Evolutionary conservation across 2,888 invertebrate genomes (phyloP).

Genomic region (Choreutis nemorana): DNA sequence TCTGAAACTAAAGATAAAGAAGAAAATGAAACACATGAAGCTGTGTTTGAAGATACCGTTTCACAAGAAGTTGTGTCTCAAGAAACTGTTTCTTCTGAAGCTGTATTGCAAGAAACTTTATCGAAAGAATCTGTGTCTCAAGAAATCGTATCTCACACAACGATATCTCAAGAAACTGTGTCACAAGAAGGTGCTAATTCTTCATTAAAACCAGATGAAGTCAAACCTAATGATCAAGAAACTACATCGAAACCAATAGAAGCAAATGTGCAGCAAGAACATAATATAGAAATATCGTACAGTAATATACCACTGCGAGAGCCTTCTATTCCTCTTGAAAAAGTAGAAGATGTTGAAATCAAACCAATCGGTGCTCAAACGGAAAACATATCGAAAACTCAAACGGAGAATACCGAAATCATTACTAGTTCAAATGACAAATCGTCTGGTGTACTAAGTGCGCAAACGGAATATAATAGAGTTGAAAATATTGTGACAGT

Average conservation of each 20-base stretch:
- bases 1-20: conserved; percentile 7
- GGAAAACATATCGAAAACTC: conserved; percentile 42
- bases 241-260: conserved; percentile 9
- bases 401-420: conserved; percentile 47
- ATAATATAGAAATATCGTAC: conserved; percentile 18
- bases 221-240: conserved; percentile 12
- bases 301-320: conserved; percentile 35
- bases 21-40: conserved; percentile 14
- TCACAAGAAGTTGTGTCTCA: too few relatives aligned
- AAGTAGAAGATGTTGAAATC: conserved; percentile 55
- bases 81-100: too few relatives aligned
- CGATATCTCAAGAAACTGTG: too few relatives aligned
- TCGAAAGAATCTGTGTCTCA: too few relatives aligned
- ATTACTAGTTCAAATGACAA: conserved; percentile 33
- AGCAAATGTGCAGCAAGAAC: conserved; percentile 11
- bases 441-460: conserved; percentile 33
- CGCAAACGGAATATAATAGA: conserved; percentile 50
- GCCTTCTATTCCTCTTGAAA: conserved; percentile 50
- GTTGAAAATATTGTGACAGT: conserved; percentile 54
- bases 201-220: conserved; percentile 12
- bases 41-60: too few relatives aligned
- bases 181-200: conserved; percentile 4
- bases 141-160: too few relatives aligned
- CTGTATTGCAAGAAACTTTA: too few relatives aligned
- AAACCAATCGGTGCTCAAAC: conserved; percentile 45